Evolutionary conservation across 2,888 invertebrate genomes (phyloP), one percentile per base, ranked within the genome.

Genomic region (Proisotoma minuta): DNA sequence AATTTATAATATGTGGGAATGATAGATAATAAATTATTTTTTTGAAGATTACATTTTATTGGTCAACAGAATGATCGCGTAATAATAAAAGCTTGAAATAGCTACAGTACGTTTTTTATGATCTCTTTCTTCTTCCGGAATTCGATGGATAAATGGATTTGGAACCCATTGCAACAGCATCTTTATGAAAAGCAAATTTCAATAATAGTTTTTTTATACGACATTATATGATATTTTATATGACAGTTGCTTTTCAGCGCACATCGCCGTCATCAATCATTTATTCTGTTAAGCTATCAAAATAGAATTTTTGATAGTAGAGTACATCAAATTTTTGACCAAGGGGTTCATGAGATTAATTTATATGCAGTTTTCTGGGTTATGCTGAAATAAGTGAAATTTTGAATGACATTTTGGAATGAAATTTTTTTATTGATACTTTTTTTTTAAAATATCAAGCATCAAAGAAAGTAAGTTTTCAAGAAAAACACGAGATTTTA

Each of bases 111-210:
- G 63, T 63, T 28, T 64, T 71, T 63, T 70, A 73, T 1, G 52
- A 0, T 62, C 56, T 48, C 63, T 57, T 27, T 71, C 39, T 1
- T 68, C 63, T 2, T 18, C 18, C 5, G 73, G 73, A 50, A 73
- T 73, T 28, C 71, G 52, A 27, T 69, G 69, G 49, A 72, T 59
- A 26, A 72, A 73, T 18, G 73, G 72, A 59, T 73, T n/a, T 73
- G 0, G 72, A 71, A 50, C 72, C 73, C 73, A 73, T 71, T 10
- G 73, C 73, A n/a, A 71, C 64, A 23, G 66, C 73, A 72, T 50
- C 2, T 59, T 58, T 20, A 48, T 15, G 28, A 26, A n/a, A 53
- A 29, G 20, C 20, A 2, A 60, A 24, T 34, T 28, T 20, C 23
- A 34, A 27, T 58, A 15, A n/a, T 47, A 3, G 4, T 20, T 8